Conservation (phyloP, 2,797 vertebrate species). For the Acanthornis magna region DNA sequence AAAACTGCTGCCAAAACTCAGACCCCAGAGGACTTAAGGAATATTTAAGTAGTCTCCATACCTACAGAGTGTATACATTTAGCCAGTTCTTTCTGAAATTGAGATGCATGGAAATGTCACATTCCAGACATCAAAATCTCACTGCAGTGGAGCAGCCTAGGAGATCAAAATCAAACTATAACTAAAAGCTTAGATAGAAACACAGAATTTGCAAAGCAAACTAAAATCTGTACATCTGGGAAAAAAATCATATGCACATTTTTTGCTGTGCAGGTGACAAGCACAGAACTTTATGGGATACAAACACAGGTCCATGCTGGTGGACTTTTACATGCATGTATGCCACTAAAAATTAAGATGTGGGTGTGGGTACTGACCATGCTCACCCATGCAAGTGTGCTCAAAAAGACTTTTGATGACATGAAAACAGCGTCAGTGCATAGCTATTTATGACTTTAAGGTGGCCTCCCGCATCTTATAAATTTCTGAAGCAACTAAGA, state of each 20-base stretch:
- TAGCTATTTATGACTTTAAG: background rate
- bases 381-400: background rate
- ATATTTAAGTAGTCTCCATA: background rate
- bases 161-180: background rate
- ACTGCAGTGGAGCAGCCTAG: background rate
- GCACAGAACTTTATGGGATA: background rate
- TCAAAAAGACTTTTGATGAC: background rate
- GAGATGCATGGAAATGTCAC: background rate
- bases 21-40: background rate
- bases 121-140: background rate
- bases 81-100: background rate
- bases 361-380: rapidly evolving
- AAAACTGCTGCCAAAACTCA: background rate
- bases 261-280: background rate
- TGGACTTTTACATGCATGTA: background rate
- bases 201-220: background rate
- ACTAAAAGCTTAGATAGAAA: background rate
- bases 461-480: background rate
- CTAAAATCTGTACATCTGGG: background rate
- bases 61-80: background rate
- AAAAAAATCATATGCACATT: background rate
- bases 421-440: background rate
- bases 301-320: background rate
- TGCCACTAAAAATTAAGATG: background rate
- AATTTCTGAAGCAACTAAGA: background rate